A percentile compares a stretch with the other conserved stretches of the same genome.
These are phyloP conservation scores for Lasioglossum albipes DNA, from an alignment of 1,140 invertebrate genomes.

Conservation along the genomic window DNA sequence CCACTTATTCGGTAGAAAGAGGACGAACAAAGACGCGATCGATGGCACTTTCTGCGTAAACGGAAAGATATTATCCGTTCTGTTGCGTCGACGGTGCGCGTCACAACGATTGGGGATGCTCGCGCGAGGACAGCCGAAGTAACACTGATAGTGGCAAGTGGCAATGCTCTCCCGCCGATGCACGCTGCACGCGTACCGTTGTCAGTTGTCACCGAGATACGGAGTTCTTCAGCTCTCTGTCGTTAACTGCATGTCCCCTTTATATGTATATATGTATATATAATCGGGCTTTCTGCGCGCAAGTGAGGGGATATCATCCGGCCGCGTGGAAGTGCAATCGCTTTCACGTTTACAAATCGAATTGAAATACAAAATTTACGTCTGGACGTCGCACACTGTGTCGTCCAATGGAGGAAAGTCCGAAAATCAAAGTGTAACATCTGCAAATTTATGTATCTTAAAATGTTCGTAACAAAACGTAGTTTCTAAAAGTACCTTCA, in stretches of 20 bases:
- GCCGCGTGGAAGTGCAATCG: neutral
- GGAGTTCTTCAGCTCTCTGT: slow-evolving; percentile 26
- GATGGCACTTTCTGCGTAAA: too few relatives aligned
- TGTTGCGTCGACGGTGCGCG: neutral
- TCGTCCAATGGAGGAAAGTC: too few relatives aligned
- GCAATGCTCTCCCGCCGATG: slow-evolving; percentile 50
- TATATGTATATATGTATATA: neutral
- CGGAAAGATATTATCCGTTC: too few relatives aligned
- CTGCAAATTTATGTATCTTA: too few relatives aligned
- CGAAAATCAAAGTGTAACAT: too few relatives aligned
- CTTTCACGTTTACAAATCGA: neutral
- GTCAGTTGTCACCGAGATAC: slow-evolving; percentile 49
- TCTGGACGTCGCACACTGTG: too few relatives aligned
- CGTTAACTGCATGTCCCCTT: slow-evolving; percentile 17
- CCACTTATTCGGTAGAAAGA: too few relatives aligned
- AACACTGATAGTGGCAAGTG: slow-evolving; percentile 68
- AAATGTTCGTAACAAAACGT: too few relatives aligned
- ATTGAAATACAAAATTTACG: neutral
- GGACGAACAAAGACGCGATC: too few relatives aligned
- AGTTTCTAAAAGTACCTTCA: too few relatives aligned
- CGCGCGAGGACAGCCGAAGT: slow-evolving; percentile 62
- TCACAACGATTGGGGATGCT: slow-evolving; percentile 37
- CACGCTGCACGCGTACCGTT: slow-evolving; percentile 50
- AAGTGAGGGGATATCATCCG: neutral
- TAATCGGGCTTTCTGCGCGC: neutral